Base-by-base conservation (phyloP, 2,888 invertebrate genomes). In the Heliconius charithonia region DNA sequence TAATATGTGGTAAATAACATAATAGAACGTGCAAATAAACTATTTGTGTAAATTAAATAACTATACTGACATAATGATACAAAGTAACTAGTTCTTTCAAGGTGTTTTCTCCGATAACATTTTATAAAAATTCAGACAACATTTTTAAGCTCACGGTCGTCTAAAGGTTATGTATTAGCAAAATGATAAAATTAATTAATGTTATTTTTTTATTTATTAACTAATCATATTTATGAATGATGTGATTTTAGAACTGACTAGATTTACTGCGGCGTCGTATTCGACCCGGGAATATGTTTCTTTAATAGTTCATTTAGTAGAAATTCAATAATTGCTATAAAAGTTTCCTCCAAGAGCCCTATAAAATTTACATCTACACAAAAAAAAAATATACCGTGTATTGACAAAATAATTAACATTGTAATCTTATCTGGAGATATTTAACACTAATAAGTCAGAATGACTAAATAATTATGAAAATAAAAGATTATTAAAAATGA, bases 91-190 rank as follows among this genome's bases (percentile, higher is more conserved):
- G 69, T 41, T 69, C 16, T 41, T 41, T 41, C 41, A 45, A 41
- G 69, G 41, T 10, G 37, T 41, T 69, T 41, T 65, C 29, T 25
- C 7, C 16, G 69, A 69, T 69, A 69, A 69, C 25, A 69, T 25
- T 41, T 25, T 22, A 32, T 32, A 2, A 37, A 69, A 69, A 69
- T 45, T 45, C 25, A 45, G 41, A 69, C 69, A 41, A 67, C 67
- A 69, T 69, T 41, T 69, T 41, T 69, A n/a, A 37, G 37, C n/a
- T 41, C 69, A 69, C 45, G 69, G 69, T 37, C 69, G 27, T 63
- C 25, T 25, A 41, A 69, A 69, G 69, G 41, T 69, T 69, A 69
- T 25, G 25, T 69, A 25, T 69, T 69, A 69, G 41, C 16, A 25
- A 41, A 41, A 69, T 41, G 41, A 69, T 25, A 1, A 41, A 25